Evolutionary conservation across 2,888 invertebrate genomes (phyloP), one percentile per base, ranked within the genome.

Genomic region (Drosophila peninsularis): DNA sequence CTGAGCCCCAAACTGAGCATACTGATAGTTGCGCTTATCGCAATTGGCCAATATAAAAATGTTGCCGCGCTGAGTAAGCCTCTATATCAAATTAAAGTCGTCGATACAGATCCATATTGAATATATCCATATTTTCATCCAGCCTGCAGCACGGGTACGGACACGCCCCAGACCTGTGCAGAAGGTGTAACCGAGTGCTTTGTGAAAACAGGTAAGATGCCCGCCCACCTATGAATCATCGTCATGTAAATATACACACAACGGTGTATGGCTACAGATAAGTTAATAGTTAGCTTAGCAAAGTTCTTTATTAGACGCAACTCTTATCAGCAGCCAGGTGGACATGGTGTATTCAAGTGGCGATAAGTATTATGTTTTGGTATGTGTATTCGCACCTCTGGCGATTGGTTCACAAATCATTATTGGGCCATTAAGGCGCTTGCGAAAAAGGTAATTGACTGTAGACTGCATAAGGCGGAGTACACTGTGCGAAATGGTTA

Each of bases 21-120:
- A 61, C 39, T 78, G 24, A 47, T 78, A 50, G 69, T 61, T 27
- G 24, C 50, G 52, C 44, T 75, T 68, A 75, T 75, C 62, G 42
- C 78, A 37, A 44, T 64, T 13, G 36, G 61, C 34, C 30, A 52
- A 1, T 24, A 39, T n/a, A 41, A 42, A 34, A 24, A 37, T 21
- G 36, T n/a, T 7, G 36, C 45, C 0, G 39, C 50, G 0, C 14
- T 53, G 3, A 41, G 78, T 78, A 68, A 57, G 61, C 56, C 10
- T 10, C 2, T 6, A 5, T 34, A 32, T 19, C 11, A 32, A 7
- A 30, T 11, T 24, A 5, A 14, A 10, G 13, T 5, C 13, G 5
- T 47, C 24, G 19, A 13, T 3, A n/a, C 11, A 24, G 17, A 14
- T 32, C 9, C 2, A 36, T 24, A 41, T 55, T 17, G 3, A 45